phyloP scores from a whole-genome alignment of 1,140 invertebrate species.

The Aethina tumida region DNA sequence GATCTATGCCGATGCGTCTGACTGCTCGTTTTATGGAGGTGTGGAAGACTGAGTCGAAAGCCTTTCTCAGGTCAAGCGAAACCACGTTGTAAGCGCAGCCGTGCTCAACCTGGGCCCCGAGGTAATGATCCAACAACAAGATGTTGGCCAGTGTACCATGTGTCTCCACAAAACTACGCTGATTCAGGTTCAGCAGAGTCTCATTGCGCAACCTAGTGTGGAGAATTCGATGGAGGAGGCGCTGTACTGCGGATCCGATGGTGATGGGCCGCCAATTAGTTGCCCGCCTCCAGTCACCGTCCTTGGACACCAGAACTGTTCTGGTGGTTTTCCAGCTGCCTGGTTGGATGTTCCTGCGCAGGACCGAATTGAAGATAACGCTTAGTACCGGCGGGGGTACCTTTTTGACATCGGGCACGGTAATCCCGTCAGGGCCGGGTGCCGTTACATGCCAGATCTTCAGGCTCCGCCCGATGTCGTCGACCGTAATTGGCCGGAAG shows the following conservation, averaged over 20 bases:
- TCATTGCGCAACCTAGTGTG: background rate
- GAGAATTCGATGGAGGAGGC: slow-evolving; percentile 9
- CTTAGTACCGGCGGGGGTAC: no score
- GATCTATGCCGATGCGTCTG: background rate
- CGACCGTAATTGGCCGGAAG: no score
- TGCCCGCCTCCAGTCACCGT: slow-evolving; percentile 11
- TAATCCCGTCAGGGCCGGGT: no score
- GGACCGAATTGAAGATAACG: no score
- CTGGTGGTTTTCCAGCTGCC: no score
- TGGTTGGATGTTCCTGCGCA: no score
- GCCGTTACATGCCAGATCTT: no score
- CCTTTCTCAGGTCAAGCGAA: slow-evolving; percentile 30
- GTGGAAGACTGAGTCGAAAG: slow-evolving; percentile 35
- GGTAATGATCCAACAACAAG: slow-evolving; percentile 8
- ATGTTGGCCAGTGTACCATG: slow-evolving; percentile 16
- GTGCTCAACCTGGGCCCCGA: slow-evolving; percentile 1
- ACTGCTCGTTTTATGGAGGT: slow-evolving; percentile 23
- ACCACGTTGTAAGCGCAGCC: slow-evolving; percentile 18
- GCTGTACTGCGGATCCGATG: slow-evolving; percentile 12
- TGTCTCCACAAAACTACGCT: slow-evolving; percentile 13
- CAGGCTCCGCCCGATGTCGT: no score
- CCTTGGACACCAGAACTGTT: no score
- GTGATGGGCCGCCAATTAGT: slow-evolving; percentile 20
- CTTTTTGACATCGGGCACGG: no score
- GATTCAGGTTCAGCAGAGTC: slow-evolving; percentile 4